Evolutionary conservation across 2,113 vertebrate genomes (phyloP), one percentile per base, ranked within the genome.

Genomic region (Rostratula benghalensis): DNA sequence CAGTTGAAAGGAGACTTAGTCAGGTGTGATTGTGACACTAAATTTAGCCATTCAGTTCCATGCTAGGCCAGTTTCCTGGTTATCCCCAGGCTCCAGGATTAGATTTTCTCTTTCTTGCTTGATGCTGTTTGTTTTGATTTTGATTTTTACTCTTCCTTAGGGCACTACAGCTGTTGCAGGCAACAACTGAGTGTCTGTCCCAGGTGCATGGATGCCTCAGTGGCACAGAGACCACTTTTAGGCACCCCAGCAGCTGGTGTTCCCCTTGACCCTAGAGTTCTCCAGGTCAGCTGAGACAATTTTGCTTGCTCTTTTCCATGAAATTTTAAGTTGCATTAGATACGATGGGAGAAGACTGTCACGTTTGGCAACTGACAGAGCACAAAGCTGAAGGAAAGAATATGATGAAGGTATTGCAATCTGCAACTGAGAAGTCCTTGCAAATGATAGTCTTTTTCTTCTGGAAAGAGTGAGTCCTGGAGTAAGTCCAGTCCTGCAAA

Each of bases 211-310:
- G 35, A 56, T 69, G 21, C 13, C 33, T 61, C 67, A 48, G 30
- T 41, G 50, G 12, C 33, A 64, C 18, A 19, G 48, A 30, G 6
- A 23, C 24, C 14, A 18, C 20, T 23, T 69, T 60, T 31, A 27
- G 13, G 30, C 15, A 77, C 17, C 3, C 3, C 1, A 30, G 2
- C 4, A 7, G 12, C 57, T 61, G 65, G 17, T 43, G 35, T 37
- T 6, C 4, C 15, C 17, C 13, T 12, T 1, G 2, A 43, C 3
- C 28, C n/a, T 60, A 50, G n/a, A n/a, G 31, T 5, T 5, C 41
- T 17, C 22, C 30, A 53, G 25, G 24, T 57, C 24, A 79, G 18
- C 56, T 35, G 31, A 81, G 8, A 54, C 25, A 33, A 43, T 30
- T 88, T 31, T 33, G 3, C 37, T 80, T 69, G 30, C 7, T 86